A percentile compares a stretch with the other conserved stretches of the same genome.
These are phyloP conservation scores for Coracias cyanogaster DNA, from an alignment of 2,797 vertebrate species.

Conservation along the genomic window DNA sequence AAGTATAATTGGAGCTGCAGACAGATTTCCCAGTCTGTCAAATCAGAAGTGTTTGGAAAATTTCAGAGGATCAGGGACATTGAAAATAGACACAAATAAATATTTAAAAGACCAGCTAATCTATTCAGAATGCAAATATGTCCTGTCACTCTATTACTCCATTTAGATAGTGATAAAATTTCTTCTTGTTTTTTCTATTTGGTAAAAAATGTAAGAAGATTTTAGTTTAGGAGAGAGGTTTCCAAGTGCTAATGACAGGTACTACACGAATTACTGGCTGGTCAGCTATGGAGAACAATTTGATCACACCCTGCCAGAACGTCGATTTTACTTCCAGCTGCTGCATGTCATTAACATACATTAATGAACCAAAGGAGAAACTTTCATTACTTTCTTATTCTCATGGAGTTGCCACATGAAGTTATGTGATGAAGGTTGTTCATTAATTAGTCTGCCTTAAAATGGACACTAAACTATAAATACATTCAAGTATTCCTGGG, in stretches of 20 bases:
- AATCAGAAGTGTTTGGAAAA: constrained; percentile 64
- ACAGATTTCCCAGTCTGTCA: constrained; percentile 72
- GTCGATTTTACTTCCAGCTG: constrained; percentile 20
- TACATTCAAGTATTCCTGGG: neutral
- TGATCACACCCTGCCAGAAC: neutral
- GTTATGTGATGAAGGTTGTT: neutral
- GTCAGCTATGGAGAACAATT: constrained; percentile 13
- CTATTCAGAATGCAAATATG: constrained; percentile 66
- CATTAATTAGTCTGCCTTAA: neutral
- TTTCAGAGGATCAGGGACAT: constrained; percentile 53
- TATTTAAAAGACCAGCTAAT: constrained; percentile 68
- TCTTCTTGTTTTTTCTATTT: constrained; percentile 38
- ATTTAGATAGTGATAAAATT: constrained; percentile 38
- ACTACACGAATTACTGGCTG: neutral
- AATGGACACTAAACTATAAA: neutral
- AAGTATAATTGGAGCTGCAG: constrained; percentile 73
- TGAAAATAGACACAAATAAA: constrained; percentile 73
- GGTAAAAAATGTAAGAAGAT: neutral
- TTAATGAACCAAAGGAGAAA: neutral
- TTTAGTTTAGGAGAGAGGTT: constrained; percentile 10
- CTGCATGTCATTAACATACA: constrained; percentile 1
- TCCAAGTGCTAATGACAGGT: neutral
- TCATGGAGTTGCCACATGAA: neutral
- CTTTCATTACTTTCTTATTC: neutral
- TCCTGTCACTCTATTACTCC: constrained; percentile 51